These are phyloP conservation scores for Phylloscopus collybita DNA, from an alignment of 2,797 vertebrate genomes.

Conservation along the genomic window DNA sequence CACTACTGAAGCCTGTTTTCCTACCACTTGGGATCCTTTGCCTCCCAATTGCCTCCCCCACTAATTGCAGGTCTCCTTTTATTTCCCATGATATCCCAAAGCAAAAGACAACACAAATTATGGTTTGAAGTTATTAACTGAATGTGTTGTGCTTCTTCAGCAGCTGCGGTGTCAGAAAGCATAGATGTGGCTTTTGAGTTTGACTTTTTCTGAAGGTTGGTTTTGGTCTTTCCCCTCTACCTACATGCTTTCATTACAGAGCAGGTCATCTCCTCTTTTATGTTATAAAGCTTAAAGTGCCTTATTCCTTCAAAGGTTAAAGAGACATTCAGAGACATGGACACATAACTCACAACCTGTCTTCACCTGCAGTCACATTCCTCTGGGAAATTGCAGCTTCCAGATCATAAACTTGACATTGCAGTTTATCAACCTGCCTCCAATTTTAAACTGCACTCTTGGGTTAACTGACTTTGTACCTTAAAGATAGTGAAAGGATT, in stretches of 20 bases:
- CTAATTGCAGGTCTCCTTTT: background rate
- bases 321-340: background rate
- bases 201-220: background rate
- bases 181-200: background rate
- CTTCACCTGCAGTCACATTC: conserved; percentile 62
- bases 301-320: background rate
- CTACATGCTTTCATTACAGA: background rate
- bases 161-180: background rate
- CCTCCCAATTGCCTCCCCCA: background rate
- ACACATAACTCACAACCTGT: background rate
- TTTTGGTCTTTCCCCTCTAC: background rate
- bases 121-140: background rate
- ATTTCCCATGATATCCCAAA: background rate
- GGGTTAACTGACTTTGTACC: conserved; percentile 75
- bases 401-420: conserved; percentile 66
- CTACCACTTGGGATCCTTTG: background rate
- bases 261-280: background rate
- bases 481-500: conserved; percentile 43
- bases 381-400: conserved; percentile 39
- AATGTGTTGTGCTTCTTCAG: background rate
- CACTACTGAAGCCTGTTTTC: background rate
- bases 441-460: conserved; percentile 78
- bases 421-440: conserved; percentile 74
- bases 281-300: background rate
- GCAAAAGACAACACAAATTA: background rate